Conservation (phyloP, 2,888 invertebrate species). For the Strigamia crassipes region DNA sequence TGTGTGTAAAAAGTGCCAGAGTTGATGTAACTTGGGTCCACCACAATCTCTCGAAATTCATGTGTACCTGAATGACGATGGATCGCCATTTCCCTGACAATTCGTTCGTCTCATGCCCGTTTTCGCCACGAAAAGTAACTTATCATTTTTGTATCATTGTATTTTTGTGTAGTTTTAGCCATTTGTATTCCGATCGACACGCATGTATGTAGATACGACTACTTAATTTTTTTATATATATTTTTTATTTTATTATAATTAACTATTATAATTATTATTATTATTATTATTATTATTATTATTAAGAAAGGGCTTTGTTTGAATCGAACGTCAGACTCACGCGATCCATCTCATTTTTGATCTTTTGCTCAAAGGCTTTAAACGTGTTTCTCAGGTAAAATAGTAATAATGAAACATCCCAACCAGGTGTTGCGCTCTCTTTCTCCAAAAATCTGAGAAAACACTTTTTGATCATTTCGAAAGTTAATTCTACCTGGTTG, state of each 20-base stretch:
- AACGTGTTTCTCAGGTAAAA: conserved; percentile 46
- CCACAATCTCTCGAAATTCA: conserved; percentile 42
- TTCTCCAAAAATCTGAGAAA: conserved; percentile 1
- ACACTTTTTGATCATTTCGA: background rate
- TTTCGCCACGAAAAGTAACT: background rate
- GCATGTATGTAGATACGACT: too few relatives aligned
- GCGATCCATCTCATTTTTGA: conserved; percentile 45
- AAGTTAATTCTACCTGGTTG: conserved; percentile 9
- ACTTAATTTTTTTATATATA: too few relatives aligned
- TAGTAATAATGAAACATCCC: conserved; percentile 12
- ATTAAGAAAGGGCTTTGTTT: conserved; percentile 6
- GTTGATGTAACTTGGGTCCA: conserved; percentile 33
- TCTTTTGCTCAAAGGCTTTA: conserved; percentile 46
- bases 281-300: background rate
- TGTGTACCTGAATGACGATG: conserved; percentile 46
- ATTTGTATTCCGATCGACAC: too few relatives aligned
- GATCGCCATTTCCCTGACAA: conserved; percentile 12
- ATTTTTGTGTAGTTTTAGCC: background rate
- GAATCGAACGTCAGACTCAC: conserved; percentile 20
- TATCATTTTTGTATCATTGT: conserved; percentile 21
- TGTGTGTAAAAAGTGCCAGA: conserved; percentile 24
- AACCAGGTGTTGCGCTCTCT: conserved; percentile 43
- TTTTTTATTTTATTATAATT: too few relatives aligned
- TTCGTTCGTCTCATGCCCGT: background rate
- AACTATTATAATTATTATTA: background rate